Evolutionary conservation across 1,140 invertebrate species (phyloP), one percentile per base, ranked within the genome.

Genomic region (Euwallacea fornicatus): DNA sequence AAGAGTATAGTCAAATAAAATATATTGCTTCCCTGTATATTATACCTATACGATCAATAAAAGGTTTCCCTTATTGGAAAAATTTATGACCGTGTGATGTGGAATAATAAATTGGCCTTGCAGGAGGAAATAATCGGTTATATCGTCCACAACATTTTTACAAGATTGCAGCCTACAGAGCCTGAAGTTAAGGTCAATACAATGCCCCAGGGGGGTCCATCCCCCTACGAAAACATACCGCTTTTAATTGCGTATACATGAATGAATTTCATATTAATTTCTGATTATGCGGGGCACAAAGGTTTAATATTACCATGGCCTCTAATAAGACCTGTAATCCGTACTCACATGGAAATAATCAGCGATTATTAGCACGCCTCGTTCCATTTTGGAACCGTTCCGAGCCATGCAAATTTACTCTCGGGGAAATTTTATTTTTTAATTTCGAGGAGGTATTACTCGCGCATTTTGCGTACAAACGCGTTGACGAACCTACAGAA

Each of bases 241-340:
- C 74, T 72, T 71, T 71, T 69, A 76, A 78, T 78, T 78, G 77
- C 77, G 76, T 77, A 78, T 78, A 81, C 80, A 80, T 81, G 79
- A 81, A 78, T 77, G 80, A 78, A 81, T 81, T 80, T 82, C 80
- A 81, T 81, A 81, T 81, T 81, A 81, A 80, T 81, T 81, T 82
- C 79, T 81, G 81, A 80, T 81, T 80, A 80, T 81, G 76, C 77
- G 61, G 74, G 74, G 79, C 79, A 80, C 80, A 81, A 81, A 81
- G 78, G 80, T 81, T 82, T 82, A 80, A 82, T 82, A 81, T 82
- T 81, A 76, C 76, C 76, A 74, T 70, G 47, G 69, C 70, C 80
- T 77, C 76, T 81, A 81, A 79, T 81, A 81, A 82, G 78, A 81
- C 78, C 80, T 80, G 79, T 80, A 80, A 81, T 81, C 78, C 76